phyloP scores from a whole-genome alignment of 2,113 vertebrate genomes.

The Elanoides forficatus region DNA sequence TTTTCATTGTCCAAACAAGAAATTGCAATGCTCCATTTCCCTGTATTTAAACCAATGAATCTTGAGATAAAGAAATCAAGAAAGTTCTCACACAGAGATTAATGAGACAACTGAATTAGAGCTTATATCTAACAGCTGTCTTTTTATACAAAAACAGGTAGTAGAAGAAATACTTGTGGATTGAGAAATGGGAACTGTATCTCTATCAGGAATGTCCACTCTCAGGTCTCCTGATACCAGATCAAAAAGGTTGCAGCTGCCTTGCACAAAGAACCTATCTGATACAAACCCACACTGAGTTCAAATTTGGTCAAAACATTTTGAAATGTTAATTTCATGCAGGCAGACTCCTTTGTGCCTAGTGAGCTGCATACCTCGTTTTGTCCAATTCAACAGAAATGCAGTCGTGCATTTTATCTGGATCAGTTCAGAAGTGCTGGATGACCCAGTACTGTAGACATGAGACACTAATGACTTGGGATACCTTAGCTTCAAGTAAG shows the following conservation, averaged over 20 bases:
- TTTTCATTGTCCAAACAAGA: not conserved
- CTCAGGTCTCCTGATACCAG: not conserved
- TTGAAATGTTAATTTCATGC: not conserved
- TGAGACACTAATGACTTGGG: not conserved
- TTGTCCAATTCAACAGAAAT: not conserved
- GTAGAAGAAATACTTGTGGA: not conserved
- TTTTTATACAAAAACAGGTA: not conserved
- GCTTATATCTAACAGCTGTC: not conserved
- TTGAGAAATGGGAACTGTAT: not conserved
- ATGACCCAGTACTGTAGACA: rapidly evolving
- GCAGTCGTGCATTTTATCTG: not conserved
- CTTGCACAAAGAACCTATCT: not conserved
- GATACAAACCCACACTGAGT: not conserved
- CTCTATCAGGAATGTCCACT: not conserved
- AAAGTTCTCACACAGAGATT: not conserved
- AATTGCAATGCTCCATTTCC: not conserved
- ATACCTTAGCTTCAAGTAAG: not conserved
- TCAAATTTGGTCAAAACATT: not conserved
- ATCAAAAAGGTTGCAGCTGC: not conserved
- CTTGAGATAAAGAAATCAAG: not conserved
- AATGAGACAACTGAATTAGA: not conserved
- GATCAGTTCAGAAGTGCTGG: not conserved
- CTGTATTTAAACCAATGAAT: not conserved
- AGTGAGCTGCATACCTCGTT: not conserved
- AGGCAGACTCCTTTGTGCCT: not conserved